Percentiles rank a stretch among this genome's conserved stretches.
Conservation (phyloP, 2,888 invertebrate genomes). For the Melipona beecheii region DNA sequence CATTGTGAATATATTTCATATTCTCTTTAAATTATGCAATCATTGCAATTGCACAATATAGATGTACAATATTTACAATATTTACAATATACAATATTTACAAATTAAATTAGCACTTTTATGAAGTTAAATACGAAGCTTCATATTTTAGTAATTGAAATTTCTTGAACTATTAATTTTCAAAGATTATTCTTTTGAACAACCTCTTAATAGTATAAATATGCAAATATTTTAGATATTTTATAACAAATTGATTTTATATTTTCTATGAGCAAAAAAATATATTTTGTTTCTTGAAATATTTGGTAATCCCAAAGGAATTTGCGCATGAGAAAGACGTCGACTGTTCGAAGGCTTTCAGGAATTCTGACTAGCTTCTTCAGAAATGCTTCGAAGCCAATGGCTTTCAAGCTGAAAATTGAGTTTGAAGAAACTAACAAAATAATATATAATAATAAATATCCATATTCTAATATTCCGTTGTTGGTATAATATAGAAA, state of each 20-base stretch:
- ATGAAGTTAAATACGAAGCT: neutral
- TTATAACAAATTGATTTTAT: constrained; percentile 1
- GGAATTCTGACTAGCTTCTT: constrained; percentile 19
- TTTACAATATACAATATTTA: neutral
- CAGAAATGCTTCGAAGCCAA: constrained; percentile 4
- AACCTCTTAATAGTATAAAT: neutral
- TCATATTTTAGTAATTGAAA: neutral
- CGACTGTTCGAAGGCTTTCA: constrained; percentile 27
- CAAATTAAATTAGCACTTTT: neutral
- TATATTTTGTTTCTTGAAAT: constrained; percentile 42
- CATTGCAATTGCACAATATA: neutral
- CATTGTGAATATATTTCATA: neutral
- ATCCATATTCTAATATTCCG: no score
- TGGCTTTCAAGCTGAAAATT: neutral
- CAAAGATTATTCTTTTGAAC: neutral
- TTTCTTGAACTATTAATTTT: neutral
- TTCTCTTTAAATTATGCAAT: neutral
- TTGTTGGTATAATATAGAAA: no score
- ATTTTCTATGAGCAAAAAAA: constrained; percentile 6
- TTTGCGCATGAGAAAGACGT: constrained; percentile 18
- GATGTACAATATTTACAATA: neutral
- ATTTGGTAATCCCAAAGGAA: constrained; percentile 43
- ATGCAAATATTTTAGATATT: constrained; percentile 26
- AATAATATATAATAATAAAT: neutral
- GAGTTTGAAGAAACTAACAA: constrained; percentile 2